A percentile compares a stretch with the other conserved stretches of the same genome.
Evolutionary conservation across 2,888 invertebrate genomes (phyloP).

Genomic region (Sinelater perroti): DNA sequence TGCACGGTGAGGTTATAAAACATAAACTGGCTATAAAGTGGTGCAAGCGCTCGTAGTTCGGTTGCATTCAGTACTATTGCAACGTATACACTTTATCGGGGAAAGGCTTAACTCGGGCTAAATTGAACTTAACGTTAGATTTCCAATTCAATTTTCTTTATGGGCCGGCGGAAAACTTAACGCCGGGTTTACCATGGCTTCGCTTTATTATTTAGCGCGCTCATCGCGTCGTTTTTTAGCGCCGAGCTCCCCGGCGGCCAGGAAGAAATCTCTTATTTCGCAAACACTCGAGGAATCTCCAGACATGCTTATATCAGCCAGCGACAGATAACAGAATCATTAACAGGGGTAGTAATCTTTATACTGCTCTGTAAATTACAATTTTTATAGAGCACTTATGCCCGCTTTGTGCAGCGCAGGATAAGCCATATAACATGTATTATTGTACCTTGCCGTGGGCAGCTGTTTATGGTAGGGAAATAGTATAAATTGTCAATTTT

Average conservation of each 20-base stretch:
- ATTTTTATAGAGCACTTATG: slow-evolving; percentile 40
- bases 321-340: slow-evolving; percentile 36
- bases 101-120: slow-evolving; percentile 32
- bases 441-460: slow-evolving; percentile 30
- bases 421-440: slow-evolving; percentile 32
- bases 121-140: slow-evolving; percentile 38
- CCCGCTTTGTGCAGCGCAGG: slow-evolving; percentile 27
- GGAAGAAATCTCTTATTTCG: too few species aligned
- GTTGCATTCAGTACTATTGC: slow-evolving; percentile 46
- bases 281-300: too few species aligned
- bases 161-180: slow-evolving; percentile 23
- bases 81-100: slow-evolving; percentile 37
- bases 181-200: slow-evolving; percentile 21
- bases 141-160: slow-evolving; percentile 38
- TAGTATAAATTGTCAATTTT: slow-evolving; percentile 39
- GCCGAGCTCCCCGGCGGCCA: too few species aligned
- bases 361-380: slow-evolving; percentile 43
- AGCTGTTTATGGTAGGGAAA: slow-evolving; percentile 34
- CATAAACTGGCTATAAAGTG: slow-evolving; percentile 56
- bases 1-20: slow-evolving; percentile 52
- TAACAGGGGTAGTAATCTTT: slow-evolving; percentile 42
- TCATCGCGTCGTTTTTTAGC: too few species aligned
- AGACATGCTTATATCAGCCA: slow-evolving; percentile 12
- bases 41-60: slow-evolving; percentile 37
- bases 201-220: too few species aligned